Percentiles rank a stretch among this genome's conserved stretches.
phyloP scores from a whole-genome alignment of 2,797 vertebrate species.

The Epinephelus malabaricus region DNA sequence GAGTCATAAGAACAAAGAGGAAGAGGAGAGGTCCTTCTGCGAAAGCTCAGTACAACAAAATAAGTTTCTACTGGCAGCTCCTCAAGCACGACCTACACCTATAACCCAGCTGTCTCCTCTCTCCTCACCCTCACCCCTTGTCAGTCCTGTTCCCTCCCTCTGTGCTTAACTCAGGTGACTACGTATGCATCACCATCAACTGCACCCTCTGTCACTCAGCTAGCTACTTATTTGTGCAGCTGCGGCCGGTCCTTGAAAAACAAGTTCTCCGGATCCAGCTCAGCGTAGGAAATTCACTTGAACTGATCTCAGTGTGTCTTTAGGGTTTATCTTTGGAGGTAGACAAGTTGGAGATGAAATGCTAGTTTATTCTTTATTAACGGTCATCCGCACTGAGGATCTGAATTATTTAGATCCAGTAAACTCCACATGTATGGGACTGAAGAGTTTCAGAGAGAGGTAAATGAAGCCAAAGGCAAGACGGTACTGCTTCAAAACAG shows the following conservation, averaged over 20 bases:
- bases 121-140: neutral
- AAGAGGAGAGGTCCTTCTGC: conserved; percentile 3
- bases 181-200: conserved; percentile 49
- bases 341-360: neutral
- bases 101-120: conserved; percentile 28
- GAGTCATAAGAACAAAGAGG: conserved; percentile 17
- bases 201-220: conserved; percentile 23
- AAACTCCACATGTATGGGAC: neutral
- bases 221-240: conserved; percentile 60
- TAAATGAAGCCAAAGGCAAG: neutral
- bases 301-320: conserved; percentile 9
- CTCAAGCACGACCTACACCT: conserved; percentile 16
- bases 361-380: neutral
- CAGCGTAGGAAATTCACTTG: conserved; percentile 10
- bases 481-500: neutral
- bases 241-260: conserved; percentile 42
- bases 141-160: neutral
- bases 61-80: conserved; percentile 5
- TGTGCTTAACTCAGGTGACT: conserved; percentile 67
- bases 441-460: neutral
- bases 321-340: neutral
- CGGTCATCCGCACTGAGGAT: neutral
- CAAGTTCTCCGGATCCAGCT: conserved; percentile 20
- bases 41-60: conserved; percentile 10
- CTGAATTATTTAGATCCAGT: neutral